Evolutionary conservation across 2,113 vertebrate genomes (phyloP), one percentile per base, ranked within the genome.

Genomic region (Hydrochoerus hydrochaeris): DNA sequence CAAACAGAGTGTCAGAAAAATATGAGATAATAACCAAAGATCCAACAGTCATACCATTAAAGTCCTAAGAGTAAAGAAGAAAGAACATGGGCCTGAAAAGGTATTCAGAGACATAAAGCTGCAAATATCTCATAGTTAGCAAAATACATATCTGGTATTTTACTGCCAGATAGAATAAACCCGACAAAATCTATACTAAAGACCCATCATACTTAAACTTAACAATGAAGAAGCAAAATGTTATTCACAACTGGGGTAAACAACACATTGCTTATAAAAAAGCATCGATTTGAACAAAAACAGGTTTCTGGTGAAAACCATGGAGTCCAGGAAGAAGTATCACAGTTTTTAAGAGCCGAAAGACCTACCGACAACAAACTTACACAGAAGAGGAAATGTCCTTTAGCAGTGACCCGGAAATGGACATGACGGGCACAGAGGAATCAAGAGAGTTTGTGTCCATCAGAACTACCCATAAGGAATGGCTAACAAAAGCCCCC

Each of bases 151-250:
- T 22, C 57, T 58, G 57, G 57, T 58, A 58, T 7, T 49, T 19
- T 84, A 84, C 46, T 2, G 32, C 60, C 81, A 58, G 30, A 54
- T 30, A 85, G 14, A 35, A 46, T 32, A 71, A 71, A 83, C 5
- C 32, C 80, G 75, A 67, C 19, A 30, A 86, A 90, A 93, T 30
- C 46, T n/a, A 78, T 1, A 75, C 41, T n/a, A 41, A 90, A 19
- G 57, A 35, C 14, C 75, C 19, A 57, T 41, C 62, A 49, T 63
- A 69, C 67, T 90, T 69, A 77, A 86, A 85, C 41, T 86, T 81
- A 49, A 73, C 88, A 60, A 91, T 46, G 88, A 82, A 95, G 73
- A 63, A 84, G 65, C 60, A 87, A 84, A 58, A 80, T 41, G 12
- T 35, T 67, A 28, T 19, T 38, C 49, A 54, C 65, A 41, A 52